These are phyloP conservation scores for Scolopax mira DNA, from an alignment of 2,113 vertebrate species.

Conservation along the genomic window DNA sequence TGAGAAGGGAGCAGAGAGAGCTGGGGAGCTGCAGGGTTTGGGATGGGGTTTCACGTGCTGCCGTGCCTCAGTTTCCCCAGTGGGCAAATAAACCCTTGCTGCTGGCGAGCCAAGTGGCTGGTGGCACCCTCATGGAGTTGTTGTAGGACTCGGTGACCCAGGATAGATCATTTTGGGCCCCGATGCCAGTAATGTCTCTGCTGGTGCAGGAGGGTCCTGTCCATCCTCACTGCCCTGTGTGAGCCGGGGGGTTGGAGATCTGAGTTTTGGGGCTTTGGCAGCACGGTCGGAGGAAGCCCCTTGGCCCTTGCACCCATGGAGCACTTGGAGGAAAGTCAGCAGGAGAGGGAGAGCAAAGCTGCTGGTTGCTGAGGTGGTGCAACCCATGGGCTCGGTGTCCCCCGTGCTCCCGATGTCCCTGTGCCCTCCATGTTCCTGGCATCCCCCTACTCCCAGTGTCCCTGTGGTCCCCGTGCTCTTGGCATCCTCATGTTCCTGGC, in stretches of 20 bases:
- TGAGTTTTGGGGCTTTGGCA: neutral
- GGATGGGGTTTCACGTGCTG: neutral
- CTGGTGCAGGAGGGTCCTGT: neutral
- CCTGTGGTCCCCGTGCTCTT: neutral
- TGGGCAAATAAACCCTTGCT: accelerated
- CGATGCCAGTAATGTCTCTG: neutral
- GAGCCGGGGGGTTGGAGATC: neutral
- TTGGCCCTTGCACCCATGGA: neutral
- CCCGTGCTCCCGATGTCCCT: neutral
- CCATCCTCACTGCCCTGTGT: accelerated
- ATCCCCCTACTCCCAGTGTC: neutral
- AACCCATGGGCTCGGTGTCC: accelerated
- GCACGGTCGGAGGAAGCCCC: accelerated
- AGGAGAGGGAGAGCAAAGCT: neutral
- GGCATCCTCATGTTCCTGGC: neutral
- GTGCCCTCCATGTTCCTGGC: neutral
- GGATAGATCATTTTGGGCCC: neutral
- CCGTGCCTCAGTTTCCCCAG: neutral
- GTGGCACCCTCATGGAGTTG: no score
- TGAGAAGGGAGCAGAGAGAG: neutral
- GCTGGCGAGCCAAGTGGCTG: neutral
- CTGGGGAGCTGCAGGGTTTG: neutral
- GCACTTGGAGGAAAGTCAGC: neutral
- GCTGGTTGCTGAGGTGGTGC: neutral
- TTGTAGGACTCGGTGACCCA: accelerated